These are phyloP conservation scores for Hestina assimilis DNA, from an alignment of 1,140 invertebrate genomes.

Conservation along the genomic window DNA sequence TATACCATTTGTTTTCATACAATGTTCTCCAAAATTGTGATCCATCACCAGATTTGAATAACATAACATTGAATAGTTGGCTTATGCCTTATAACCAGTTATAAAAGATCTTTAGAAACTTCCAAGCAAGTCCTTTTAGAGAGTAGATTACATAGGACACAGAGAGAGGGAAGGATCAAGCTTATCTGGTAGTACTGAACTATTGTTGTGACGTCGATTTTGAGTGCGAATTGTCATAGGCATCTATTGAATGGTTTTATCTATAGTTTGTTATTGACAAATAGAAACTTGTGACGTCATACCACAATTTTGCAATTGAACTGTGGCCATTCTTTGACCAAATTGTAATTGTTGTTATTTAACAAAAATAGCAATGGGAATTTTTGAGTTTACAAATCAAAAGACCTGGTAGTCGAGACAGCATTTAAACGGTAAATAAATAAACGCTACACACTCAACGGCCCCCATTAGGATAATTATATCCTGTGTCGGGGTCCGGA, in stretches of 20 bases:
- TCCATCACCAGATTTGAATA: constrained; percentile 63
- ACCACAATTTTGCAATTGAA: too few relatives aligned
- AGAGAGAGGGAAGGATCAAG: constrained; percentile 34
- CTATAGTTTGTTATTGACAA: constrained; percentile 58
- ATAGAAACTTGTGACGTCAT: background rate
- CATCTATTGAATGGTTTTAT: constrained; percentile 59
- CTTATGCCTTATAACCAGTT: constrained; percentile 43
- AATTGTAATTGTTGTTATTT: too few relatives aligned
- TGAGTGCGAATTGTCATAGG: constrained; percentile 66
- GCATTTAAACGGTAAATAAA: too few relatives aligned
- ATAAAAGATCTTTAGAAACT: constrained; percentile 32
- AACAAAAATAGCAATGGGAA: too few relatives aligned
- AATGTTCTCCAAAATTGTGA: constrained; percentile 68
- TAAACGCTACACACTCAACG: too few relatives aligned
- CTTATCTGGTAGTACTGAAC: constrained; percentile 40
- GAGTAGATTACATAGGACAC: constrained; percentile 15
- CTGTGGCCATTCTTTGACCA: too few relatives aligned
- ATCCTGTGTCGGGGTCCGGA: too few relatives aligned
- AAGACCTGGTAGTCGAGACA: too few relatives aligned
- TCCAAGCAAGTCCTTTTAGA: constrained; percentile 17
- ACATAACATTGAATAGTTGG: constrained; percentile 57
- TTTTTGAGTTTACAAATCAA: too few relatives aligned
- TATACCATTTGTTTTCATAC: constrained; percentile 61
- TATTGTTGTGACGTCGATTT: constrained; percentile 60
- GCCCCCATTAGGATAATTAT: too few relatives aligned